Percentiles rank a stretch among this genome's conserved stretches.
These are phyloP conservation scores for Holothuria leucospilota DNA, from an alignment of 53 echinoderm and acorn worm genomes.

Conservation along the genomic window DNA sequence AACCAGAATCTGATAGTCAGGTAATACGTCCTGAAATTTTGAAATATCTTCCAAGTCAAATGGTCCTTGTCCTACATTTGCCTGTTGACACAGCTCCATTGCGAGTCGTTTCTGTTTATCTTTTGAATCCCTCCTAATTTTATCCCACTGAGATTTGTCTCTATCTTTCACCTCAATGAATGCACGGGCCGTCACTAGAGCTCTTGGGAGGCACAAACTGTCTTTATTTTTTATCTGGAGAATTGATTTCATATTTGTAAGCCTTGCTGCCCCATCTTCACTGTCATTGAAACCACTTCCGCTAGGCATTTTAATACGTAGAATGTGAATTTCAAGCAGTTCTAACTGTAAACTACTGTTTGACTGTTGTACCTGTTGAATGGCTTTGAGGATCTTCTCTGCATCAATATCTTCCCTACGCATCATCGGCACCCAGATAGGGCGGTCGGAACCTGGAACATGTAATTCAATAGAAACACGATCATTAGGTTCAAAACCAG, in stretches of 20 bases:
- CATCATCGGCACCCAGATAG: constrained; percentile 15
- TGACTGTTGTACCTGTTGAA: constrained; percentile 19
- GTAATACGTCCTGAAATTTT: constrained; percentile 21
- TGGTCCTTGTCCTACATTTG: constrained; percentile 6
- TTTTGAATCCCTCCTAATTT: too few species aligned
- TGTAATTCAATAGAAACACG: too few species aligned
- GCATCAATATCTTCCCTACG: neutral
- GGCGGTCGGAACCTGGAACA: neutral
- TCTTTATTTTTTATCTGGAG: neutral
- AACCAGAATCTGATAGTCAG: constrained; percentile 1
- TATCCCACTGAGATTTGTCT: too few species aligned
- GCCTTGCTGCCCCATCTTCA: neutral
- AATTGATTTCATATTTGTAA: too few species aligned
- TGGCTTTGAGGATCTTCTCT: neutral
- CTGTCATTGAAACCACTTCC: neutral
- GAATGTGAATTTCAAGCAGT: neutral
- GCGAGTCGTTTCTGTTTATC: constrained; percentile 27
- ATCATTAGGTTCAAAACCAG: too few species aligned
- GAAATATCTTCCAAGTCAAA: constrained; percentile 63
- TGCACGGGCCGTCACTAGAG: constrained; percentile 15
- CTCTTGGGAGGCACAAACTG: neutral
- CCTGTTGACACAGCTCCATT: constrained; percentile 27
- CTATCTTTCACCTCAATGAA: neutral
- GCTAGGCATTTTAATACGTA: neutral
- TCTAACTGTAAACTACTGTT: neutral